phyloP scores from a whole-genome alignment of 2,888 invertebrate genomes.

The Patella pellucida region DNA sequence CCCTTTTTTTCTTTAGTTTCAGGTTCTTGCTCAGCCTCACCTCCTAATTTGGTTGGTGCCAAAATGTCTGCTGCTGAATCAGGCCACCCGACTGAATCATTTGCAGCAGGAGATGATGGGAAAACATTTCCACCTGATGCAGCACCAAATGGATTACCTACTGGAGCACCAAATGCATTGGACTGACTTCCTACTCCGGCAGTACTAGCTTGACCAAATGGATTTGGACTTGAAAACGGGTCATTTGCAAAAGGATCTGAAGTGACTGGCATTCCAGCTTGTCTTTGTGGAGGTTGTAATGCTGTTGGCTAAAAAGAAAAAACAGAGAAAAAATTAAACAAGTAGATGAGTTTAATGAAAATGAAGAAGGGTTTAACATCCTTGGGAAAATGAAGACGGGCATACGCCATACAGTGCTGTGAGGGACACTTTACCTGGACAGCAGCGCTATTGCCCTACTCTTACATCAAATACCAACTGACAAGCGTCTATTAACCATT shows the following conservation, averaged over 20 bases:
- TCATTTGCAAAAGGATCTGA: conserved; percentile 48
- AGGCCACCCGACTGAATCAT: conserved; percentile 10
- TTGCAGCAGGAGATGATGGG: neutral
- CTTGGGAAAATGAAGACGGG: no score
- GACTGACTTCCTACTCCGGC: neutral
- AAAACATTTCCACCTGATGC: neutral
- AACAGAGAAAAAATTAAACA: neutral
- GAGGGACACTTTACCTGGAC: no score
- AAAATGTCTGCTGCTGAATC: conserved; percentile 23
- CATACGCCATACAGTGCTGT: no score
- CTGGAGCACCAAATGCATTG: conserved; percentile 10
- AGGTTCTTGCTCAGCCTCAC: conserved; percentile 14
- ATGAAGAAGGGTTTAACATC: no score
- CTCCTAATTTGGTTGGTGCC: conserved; percentile 27
- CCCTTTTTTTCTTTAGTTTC: conserved; percentile 22
- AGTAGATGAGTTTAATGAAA: neutral
- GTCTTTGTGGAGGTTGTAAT: conserved; percentile 7
- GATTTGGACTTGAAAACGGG: conserved; percentile 34
- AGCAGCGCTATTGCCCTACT: neutral
- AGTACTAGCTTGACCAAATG: conserved; percentile 4
- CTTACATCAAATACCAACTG: no score
- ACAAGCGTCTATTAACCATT: conserved; percentile 15
- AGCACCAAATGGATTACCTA: conserved; percentile 32
- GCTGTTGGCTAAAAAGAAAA: neutral
- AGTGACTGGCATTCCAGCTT: conserved; percentile 33